Conservation (phyloP, 2,888 invertebrate species). For the Chaetoderma sp. region DNA sequence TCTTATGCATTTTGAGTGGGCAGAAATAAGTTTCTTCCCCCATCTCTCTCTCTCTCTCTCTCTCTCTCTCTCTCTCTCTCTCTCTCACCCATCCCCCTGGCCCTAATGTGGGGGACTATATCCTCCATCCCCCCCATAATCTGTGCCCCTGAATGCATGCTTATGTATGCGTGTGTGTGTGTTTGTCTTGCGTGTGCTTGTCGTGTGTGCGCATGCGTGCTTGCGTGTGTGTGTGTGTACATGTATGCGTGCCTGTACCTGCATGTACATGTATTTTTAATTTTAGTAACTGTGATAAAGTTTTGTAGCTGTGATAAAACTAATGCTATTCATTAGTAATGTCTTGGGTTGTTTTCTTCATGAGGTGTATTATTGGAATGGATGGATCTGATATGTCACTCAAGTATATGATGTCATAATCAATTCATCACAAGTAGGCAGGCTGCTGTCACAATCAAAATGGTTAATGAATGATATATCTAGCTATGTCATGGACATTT, state of each 20-base stretch:
- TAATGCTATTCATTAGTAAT: too few relatives aligned
- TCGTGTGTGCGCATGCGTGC: not conserved
- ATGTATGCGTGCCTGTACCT: not conserved
- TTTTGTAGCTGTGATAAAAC: not conserved
- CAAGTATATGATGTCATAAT: too few relatives aligned
- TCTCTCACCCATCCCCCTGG: not conserved
- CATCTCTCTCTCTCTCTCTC: constrained; percentile 20
- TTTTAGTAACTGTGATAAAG: not conserved
- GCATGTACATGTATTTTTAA: not conserved
- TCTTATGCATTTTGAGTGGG: not conserved
- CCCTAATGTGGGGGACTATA: constrained; percentile 14
- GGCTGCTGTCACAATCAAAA: too few relatives aligned
- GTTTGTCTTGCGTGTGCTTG: not conserved
- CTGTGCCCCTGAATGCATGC: not conserved
- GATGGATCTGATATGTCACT: too few relatives aligned
- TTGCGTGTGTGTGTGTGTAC: not conserved
- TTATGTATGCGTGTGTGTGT: not conserved
- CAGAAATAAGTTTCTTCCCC: not conserved
- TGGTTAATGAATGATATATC: too few relatives aligned
- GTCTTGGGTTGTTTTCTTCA: too few relatives aligned
- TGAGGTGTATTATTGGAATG: too few relatives aligned
- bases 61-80: constrained; percentile 21
- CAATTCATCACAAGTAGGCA: too few relatives aligned
- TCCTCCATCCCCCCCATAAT: not conserved
- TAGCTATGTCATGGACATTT: too few relatives aligned